Evolutionary conservation across 2,797 vertebrate genomes (phyloP).

Genomic region (Silurus lanzhouensis): DNA sequence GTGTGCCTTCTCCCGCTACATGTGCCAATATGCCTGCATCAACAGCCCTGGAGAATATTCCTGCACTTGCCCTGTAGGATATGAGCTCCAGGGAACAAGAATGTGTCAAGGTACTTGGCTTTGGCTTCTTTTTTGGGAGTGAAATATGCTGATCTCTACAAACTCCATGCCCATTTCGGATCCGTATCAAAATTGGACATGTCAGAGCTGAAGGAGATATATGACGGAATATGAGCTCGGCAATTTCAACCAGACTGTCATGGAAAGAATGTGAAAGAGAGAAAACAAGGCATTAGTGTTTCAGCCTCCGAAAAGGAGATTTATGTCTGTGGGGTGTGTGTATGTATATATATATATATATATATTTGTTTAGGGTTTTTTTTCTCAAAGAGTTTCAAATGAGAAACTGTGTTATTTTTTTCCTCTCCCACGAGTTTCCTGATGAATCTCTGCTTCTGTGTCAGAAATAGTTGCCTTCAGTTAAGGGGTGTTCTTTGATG

Average conservation of each 20-base stretch:
- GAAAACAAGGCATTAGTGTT: constrained; percentile 58
- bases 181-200: constrained; percentile 33
- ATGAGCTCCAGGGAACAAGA: constrained; percentile 90
- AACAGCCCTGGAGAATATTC: constrained; percentile 92
- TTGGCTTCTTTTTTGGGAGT: constrained; percentile 5
- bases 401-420: constrained; percentile 68
- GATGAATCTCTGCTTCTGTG: constrained; percentile 70
- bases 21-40: constrained; percentile 92
- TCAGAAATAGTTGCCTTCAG: constrained; percentile 71
- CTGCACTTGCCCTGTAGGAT: constrained; percentile 93
- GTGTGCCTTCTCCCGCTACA: constrained; percentile 89
- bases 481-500: constrained; percentile 64
- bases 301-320: constrained; percentile 58
- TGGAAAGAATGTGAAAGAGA: constrained; percentile 65
- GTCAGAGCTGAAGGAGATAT: constrained; percentile 48
- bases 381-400: constrained; percentile 6
- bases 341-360: constrained; percentile 41
- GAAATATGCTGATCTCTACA: constrained; percentile 40
- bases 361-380: constrained; percentile 45
- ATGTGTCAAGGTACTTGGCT: constrained; percentile 87
- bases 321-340: constrained; percentile 66
- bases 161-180: constrained; percentile 25
- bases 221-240: constrained; percentile 59
- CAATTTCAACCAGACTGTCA: constrained; percentile 59
- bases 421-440: constrained; percentile 57